Conservation (phyloP, 2,113 vertebrate genomes). For the Peromyscus leucopus region DNA sequence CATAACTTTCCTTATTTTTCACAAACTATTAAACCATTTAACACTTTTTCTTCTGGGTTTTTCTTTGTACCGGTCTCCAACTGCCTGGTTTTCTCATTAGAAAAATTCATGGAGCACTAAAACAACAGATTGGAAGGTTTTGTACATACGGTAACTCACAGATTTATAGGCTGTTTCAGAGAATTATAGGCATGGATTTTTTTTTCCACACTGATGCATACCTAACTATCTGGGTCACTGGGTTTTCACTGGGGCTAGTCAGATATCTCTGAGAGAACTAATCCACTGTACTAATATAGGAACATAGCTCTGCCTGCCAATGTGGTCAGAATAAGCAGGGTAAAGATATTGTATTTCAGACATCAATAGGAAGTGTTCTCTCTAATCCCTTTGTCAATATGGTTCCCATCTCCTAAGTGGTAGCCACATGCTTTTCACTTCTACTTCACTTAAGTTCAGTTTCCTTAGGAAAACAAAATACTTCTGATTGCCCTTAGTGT, state of each 20-base stretch:
- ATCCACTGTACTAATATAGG: neutral
- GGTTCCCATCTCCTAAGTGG: neutral
- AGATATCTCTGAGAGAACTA: neutral
- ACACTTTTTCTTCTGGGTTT: neutral
- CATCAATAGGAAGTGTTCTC: neutral
- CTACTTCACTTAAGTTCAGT: neutral
- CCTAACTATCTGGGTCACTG: no score
- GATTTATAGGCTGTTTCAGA: neutral
- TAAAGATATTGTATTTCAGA: neutral
- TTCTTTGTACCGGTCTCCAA: neutral
- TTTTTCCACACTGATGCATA: neutral
- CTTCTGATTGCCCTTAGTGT: neutral
- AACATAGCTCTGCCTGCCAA: neutral
- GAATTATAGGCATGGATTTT: neutral
- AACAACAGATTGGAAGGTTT: neutral
- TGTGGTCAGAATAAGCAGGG: neutral
- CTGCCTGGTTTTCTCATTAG: neutral
- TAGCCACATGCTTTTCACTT: neutral
- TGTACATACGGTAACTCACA: neutral
- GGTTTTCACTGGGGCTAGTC: neutral
- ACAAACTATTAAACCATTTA: neutral
- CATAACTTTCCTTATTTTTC: neutral
- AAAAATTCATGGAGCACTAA: neutral
- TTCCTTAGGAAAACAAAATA: neutral
- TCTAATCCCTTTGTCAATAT: neutral